These are phyloP conservation scores for Elegia similella DNA, from an alignment of 2,888 invertebrate genomes.

Conservation along the genomic window DNA sequence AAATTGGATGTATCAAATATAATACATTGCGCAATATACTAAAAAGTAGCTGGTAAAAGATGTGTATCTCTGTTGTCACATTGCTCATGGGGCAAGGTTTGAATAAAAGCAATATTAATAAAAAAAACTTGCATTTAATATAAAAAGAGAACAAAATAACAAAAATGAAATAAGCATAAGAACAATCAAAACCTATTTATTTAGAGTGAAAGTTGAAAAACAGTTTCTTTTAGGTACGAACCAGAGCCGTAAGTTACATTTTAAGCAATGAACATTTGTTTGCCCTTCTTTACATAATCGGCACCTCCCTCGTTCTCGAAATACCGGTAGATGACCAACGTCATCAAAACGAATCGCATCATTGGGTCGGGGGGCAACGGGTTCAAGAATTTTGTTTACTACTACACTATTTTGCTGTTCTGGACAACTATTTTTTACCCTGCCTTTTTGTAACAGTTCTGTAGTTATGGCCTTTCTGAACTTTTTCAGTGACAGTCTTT, in stretches of 20 bases:
- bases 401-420: not conserved
- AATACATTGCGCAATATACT: not conserved
- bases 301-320: not conserved
- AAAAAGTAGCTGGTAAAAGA: not conserved
- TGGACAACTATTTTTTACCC: not conserved
- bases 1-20: not conserved
- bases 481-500: not conserved
- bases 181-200: not conserved
- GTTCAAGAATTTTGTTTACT: not conserved
- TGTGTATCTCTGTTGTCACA: slow-evolving; percentile 14
- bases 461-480: not conserved
- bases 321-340: not conserved
- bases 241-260: not conserved
- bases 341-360: not conserved
- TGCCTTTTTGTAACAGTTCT: not conserved
- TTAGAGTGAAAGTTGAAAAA: not conserved
- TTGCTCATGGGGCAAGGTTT: not conserved
- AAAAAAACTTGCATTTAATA: not conserved
- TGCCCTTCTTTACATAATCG: not conserved
- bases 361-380: not conserved
- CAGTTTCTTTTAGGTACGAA: slow-evolving; percentile 8
- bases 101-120: not conserved
- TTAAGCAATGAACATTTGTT: slow-evolving; percentile 5
- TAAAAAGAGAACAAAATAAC: not conserved
- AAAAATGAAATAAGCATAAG: not conserved